phyloP scores from a whole-genome alignment of 1,140 invertebrate species.

The Macrotrachela quadricornifera region DNA sequence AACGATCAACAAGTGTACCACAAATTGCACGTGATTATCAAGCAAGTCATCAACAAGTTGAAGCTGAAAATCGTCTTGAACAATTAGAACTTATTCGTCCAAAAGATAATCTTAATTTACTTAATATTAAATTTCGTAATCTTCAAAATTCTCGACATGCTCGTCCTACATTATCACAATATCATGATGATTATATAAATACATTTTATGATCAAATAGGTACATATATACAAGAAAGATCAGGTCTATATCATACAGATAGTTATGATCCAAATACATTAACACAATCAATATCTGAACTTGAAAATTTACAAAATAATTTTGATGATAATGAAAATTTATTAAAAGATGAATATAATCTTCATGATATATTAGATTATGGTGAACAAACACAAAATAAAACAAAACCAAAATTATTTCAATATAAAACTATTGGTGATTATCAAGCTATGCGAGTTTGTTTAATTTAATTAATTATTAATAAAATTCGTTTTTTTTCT shows the following conservation, averaged over 20 bases:
- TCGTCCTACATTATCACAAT: slow-evolving; percentile 3
- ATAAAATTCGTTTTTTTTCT: too few relatives aligned
- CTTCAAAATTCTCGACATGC: slow-evolving; percentile 1
- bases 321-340: background rate
- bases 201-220: slow-evolving; percentile 1
- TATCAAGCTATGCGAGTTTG: background rate
- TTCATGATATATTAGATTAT: background rate
- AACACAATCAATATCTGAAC: slow-evolving; percentile 2
- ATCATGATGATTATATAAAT: slow-evolving; percentile 1
- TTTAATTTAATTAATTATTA: too few relatives aligned
- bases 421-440: slow-evolving; percentile 2
- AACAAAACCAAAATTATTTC: slow-evolving; percentile 2
- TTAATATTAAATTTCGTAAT: background rate
- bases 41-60: slow-evolving; percentile 2
- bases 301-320: background rate
- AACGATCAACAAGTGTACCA: background rate
- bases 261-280: slow-evolving; percentile 1
- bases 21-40: slow-evolving; percentile 2
- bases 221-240: slow-evolving; percentile 1
- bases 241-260: slow-evolving; percentile 1
- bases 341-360: background rate
- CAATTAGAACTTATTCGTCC: slow-evolving; percentile 1
- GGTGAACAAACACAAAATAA: background rate
- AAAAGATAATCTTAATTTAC: background rate
- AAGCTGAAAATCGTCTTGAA: slow-evolving; percentile 1